phyloP scores from a whole-genome alignment of 2,797 vertebrate genomes.

The Vultur gryphus region DNA sequence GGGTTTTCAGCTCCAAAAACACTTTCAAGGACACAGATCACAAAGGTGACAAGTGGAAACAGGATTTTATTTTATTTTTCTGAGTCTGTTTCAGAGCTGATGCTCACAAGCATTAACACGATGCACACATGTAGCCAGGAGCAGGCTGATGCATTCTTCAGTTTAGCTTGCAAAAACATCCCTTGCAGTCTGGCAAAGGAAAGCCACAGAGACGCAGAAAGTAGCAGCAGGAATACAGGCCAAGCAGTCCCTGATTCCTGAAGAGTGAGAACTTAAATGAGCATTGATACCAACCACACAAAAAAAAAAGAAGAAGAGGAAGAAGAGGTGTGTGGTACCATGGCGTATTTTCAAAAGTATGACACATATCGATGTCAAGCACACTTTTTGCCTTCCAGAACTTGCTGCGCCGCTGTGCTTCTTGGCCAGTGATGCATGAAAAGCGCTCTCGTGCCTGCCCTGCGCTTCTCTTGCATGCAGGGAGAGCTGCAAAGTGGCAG shows the following conservation, averaged over 20 bases:
- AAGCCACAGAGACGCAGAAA: not conserved
- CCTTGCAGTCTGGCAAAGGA: not conserved
- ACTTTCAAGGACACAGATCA: not conserved
- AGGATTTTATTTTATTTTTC: not conserved
- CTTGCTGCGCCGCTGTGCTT: too few species aligned
- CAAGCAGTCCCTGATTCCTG: too few species aligned
- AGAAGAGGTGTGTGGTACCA: too few species aligned
- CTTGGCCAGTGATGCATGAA: too few species aligned
- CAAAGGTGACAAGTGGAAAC: not conserved
- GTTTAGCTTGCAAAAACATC: not conserved
- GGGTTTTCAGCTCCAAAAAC: not conserved
- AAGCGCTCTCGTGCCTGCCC: too few species aligned
- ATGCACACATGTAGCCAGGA: not conserved
- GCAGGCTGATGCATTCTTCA: not conserved
- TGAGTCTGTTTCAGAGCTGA: not conserved
- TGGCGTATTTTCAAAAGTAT: too few species aligned
- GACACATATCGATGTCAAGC: not conserved
- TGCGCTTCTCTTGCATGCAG: rapidly evolving
- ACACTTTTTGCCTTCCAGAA: too few species aligned
- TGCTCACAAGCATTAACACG: not conserved
- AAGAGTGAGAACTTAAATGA: not conserved
- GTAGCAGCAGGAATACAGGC: not conserved
- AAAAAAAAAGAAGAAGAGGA: too few species aligned
- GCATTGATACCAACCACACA: not conserved
- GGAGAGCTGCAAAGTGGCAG: not conserved